These are phyloP conservation scores for Cladopsammia gracilis DNA, from an alignment of 64 coral and sea anemone species.

Conservation along the genomic window DNA sequence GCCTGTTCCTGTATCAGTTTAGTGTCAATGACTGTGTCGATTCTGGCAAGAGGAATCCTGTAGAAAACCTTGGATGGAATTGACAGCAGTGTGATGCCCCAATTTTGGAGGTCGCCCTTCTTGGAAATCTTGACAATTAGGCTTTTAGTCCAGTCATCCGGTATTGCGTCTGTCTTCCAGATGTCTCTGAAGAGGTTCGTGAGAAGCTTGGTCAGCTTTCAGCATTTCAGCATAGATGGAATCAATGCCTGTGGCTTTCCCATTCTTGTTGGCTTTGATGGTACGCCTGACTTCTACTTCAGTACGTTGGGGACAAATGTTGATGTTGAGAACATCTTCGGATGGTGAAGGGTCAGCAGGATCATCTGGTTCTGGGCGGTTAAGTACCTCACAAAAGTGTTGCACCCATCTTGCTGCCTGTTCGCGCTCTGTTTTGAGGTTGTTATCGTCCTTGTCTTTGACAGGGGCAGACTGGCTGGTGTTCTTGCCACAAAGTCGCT, in stretches of 20 bases:
- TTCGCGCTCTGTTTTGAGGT: neutral
- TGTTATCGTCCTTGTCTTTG: neutral
- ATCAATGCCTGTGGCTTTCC: neutral
- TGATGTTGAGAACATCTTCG: neutral
- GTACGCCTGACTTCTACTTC: neutral
- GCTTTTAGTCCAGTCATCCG: too few species aligned
- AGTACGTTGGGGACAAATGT: neutral
- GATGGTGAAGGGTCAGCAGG: neutral
- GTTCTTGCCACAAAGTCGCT: neutral
- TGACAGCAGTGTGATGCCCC: constrained; percentile 42
- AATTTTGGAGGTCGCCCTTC: too few species aligned
- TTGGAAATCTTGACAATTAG: too few species aligned
- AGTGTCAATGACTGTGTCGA: constrained; percentile 20
- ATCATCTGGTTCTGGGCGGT: constrained; percentile 4
- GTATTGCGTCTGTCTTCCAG: too few species aligned
- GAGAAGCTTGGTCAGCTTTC: constrained; percentile 5
- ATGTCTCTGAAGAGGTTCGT: neutral
- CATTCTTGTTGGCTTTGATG: neutral
- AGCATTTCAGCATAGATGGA: constrained; percentile 12
- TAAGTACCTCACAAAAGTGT: neutral
- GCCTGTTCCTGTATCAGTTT: too few species aligned
- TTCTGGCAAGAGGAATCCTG: constrained; percentile 5
- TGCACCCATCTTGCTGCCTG: constrained; percentile 8
- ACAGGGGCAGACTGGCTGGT: constrained; percentile 2
- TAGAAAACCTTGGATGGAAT: constrained; percentile 35